Evolutionary conservation across 2,888 invertebrate species (phyloP).

Genomic region (Periphyllus acericola): DNA sequence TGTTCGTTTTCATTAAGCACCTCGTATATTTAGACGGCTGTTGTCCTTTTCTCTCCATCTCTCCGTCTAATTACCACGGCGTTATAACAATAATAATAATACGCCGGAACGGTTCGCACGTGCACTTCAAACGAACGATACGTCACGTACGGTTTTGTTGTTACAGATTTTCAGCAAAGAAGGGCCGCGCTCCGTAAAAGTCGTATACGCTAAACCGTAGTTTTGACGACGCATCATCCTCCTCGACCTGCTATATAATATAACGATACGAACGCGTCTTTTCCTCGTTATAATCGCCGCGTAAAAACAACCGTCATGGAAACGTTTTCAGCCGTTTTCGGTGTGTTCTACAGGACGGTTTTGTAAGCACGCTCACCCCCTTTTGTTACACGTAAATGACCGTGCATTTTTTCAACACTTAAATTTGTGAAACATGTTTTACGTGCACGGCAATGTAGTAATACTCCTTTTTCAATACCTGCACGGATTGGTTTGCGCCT

Average conservation of each 20-base stretch:
- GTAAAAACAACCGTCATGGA: background rate
- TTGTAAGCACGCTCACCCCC: too few species aligned
- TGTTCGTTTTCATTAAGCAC: background rate
- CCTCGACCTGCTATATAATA: background rate
- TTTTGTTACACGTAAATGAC: too few species aligned
- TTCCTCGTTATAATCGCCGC: background rate
- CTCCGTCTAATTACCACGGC: conserved; percentile 15
- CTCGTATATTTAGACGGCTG: background rate
- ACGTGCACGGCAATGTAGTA: too few species aligned
- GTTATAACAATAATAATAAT: background rate
- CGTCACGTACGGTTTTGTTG: conserved; percentile 11
- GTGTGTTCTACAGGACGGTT: too few species aligned
- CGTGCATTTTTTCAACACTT: too few species aligned
- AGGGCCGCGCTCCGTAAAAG: conserved; percentile 1
- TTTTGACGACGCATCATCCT: background rate
- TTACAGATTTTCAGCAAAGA: conserved; percentile 1
- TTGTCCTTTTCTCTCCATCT: background rate
- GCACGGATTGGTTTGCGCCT: too few species aligned
- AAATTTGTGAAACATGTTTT: too few species aligned
- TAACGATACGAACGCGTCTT: background rate
- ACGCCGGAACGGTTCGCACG: background rate
- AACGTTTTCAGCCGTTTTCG: background rate
- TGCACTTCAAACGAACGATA: conserved; percentile 48
- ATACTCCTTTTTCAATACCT: too few species aligned
- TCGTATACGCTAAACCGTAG: conserved; percentile 8